Conservation (phyloP, 1,140 invertebrate species). For the Spodoptera litura region DNA sequence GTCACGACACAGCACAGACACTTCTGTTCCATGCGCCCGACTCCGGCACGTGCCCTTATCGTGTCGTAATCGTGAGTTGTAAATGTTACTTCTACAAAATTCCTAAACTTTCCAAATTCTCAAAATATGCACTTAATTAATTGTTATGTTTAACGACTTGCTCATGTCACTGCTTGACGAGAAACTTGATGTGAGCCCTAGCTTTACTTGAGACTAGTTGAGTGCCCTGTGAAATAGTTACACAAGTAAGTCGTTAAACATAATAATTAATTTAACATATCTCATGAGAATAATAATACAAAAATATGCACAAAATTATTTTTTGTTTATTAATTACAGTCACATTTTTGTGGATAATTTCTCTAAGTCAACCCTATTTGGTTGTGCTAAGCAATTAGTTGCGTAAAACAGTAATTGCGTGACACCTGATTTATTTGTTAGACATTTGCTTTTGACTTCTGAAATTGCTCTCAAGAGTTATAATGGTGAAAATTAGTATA, state of each 20-base stretch:
- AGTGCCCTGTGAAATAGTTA: no score
- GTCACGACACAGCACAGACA: constrained; percentile 80
- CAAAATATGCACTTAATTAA: constrained; percentile 1
- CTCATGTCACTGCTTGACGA: no score
- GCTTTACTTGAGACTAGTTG: no score
- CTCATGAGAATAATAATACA: no score
- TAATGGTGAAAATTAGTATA: not conserved
- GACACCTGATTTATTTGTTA: constrained; percentile 1
- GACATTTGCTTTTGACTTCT: constrained; percentile 8
- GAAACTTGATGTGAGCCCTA: no score
- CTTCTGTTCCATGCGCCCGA: constrained; percentile 71
- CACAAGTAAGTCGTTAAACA: no score
- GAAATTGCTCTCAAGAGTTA: constrained; percentile 2
- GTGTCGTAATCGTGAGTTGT: constrained; percentile 64
- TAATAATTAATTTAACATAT: no score
- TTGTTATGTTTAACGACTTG: no score
- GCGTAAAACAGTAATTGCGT: constrained; percentile 6
- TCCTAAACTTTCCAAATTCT: not conserved
- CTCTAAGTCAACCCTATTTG: not conserved
- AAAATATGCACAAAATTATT: not conserved
- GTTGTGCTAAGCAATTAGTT: not conserved
- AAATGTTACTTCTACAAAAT: constrained; percentile 2
- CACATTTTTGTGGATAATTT: not conserved
- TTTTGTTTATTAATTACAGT: not conserved
- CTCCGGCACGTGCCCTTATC: constrained; percentile 67